Base-by-base conservation (phyloP, 92 coral and sea anemone genomes). In the Bergia puertoricense region DNA sequence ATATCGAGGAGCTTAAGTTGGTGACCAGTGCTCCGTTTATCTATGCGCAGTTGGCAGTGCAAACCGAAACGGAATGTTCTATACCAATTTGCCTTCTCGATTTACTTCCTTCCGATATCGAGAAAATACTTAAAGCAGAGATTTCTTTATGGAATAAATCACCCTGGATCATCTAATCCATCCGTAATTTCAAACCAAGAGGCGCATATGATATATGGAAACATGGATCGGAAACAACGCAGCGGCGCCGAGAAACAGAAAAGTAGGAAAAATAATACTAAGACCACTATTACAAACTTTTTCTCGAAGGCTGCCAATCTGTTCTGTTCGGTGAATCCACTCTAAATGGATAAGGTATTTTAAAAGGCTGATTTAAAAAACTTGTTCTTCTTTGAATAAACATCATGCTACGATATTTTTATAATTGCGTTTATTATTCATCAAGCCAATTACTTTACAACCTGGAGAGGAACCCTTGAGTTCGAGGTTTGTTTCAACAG, bases 141-240 rank as follows among this genome's bases (percentile, higher is more conserved):
- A 85, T 85, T 85, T 85, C 88, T 36, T 56, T 67, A 62, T 67
- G 88, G 79, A 65, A 85, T 45, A 16, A 69, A 69, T 85, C 88
- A 85, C 79, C 80, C 88, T 3, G 79, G 79, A 45, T 85, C 79
- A 65, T 85, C 1, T 65, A 85, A 85, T 71, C 88, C 88, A 6
- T 40, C 89, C 89, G 30, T 85, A 6, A 85, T 85, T 85, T 38
- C 81, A 50, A 85, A 85, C 41, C 68, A 85, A 85, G 89, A 74
- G 81, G 81, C 82, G 20, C 89, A 85, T 74, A 85, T 43, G 89
- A 79, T 85, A 56, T 42, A 85, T 74, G 89, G 89, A 40, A 85
- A 85, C 51, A 86, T 74, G 62, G 36, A 86, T 18, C 44, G 37
- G 69, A 73, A 74, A 86, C 67, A 79, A 77, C 45, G 65, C 71